Percentiles rank a stretch among this genome's conserved stretches.
Conservation (phyloP, 2,888 invertebrate genomes). For the Nymphalis c-album region DNA sequence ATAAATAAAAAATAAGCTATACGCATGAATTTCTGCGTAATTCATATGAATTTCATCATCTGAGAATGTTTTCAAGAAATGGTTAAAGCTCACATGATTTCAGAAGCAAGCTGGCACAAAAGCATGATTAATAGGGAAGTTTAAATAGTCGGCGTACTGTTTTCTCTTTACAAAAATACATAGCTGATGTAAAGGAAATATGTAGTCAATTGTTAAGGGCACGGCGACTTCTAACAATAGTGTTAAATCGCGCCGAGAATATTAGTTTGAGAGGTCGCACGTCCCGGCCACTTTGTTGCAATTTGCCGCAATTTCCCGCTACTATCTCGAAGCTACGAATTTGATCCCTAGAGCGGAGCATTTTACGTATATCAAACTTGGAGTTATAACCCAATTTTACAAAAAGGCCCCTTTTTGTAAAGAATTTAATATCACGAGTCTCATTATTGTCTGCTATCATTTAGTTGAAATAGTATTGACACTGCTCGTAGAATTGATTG, state of each 20-base stretch:
- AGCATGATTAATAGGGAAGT: too few species aligned
- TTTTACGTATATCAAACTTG: constrained; percentile 33
- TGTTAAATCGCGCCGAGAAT: constrained; percentile 59
- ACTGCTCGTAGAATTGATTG: neutral
- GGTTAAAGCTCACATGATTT: too few species aligned
- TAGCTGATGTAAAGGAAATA: constrained; percentile 45
- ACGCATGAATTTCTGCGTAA: too few species aligned
- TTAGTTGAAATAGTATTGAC: neutral
- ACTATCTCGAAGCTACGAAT: constrained; percentile 44
- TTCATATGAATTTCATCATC: too few species aligned
- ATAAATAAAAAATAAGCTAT: neutral
- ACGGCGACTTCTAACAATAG: constrained; percentile 48
- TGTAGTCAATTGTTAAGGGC: constrained; percentile 53
- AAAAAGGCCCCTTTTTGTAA: neutral
- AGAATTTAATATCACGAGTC: neutral
- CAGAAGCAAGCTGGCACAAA: too few species aligned
- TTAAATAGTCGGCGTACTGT: too few species aligned
- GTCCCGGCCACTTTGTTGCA: constrained; percentile 62
- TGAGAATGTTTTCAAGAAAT: too few species aligned
- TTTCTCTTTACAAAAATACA: constrained; percentile 25
- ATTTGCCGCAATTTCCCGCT: constrained; percentile 59
- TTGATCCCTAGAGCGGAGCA: constrained; percentile 34
- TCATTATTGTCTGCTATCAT: neutral
- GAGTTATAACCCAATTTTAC: neutral
- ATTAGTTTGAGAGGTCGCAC: constrained; percentile 54